A percentile compares a stretch with the other conserved stretches of the same genome.
Conservation (phyloP, 2,113 vertebrate species). For the Cettia cetti region DNA sequence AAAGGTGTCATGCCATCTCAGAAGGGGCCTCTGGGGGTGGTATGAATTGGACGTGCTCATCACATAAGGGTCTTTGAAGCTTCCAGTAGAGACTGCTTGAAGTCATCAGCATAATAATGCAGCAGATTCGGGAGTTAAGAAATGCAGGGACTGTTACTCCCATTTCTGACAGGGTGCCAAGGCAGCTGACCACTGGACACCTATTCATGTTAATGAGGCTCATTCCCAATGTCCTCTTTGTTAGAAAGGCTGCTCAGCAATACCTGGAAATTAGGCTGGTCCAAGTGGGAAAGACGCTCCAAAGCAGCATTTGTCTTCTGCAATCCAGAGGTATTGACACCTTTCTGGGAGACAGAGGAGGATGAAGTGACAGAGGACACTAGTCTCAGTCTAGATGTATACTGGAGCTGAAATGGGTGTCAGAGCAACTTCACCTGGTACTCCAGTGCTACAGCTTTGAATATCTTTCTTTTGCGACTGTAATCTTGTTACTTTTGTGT, state of each 20-base stretch:
- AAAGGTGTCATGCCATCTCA: background rate
- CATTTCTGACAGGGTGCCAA: background rate
- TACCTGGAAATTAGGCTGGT: background rate
- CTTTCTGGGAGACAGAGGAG: background rate
- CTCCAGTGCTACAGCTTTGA: background rate
- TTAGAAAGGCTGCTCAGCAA: background rate
- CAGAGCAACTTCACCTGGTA: background rate
- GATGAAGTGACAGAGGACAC: background rate
- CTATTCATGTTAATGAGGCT: background rate
- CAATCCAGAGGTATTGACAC: background rate
- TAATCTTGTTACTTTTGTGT: background rate
- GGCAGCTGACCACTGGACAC: background rate
- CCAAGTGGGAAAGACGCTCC: background rate
- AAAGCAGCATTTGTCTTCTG: background rate
- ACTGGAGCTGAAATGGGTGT: background rate
- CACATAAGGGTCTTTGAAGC: background rate
- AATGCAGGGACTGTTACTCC: background rate
- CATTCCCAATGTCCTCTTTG: background rate
- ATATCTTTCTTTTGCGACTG: background rate
- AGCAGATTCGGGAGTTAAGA: background rate
- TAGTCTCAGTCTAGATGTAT: background rate
- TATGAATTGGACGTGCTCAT: background rate
- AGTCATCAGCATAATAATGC: background rate
- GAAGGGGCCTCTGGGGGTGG: background rate
- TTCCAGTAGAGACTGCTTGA: background rate